Evolutionary conservation across 2,888 invertebrate genomes (phyloP).

Genomic region (Tetheella fluctuosa): DNA sequence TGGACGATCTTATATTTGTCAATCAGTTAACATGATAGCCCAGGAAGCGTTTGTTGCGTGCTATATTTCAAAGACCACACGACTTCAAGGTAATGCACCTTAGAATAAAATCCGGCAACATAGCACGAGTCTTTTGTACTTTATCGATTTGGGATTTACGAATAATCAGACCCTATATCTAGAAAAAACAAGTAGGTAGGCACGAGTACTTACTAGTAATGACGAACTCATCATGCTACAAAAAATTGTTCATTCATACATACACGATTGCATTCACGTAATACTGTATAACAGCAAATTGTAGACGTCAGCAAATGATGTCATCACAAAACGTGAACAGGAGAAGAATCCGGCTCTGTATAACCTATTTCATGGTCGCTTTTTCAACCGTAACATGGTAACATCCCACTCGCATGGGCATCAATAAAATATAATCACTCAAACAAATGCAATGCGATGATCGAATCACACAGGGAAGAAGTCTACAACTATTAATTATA

Average conservation of each 20-base stretch:
- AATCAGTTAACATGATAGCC: slow-evolving; percentile 64
- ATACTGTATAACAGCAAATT: slow-evolving; percentile 58
- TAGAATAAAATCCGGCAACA: slow-evolving; percentile 49
- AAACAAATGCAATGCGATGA: slow-evolving; percentile 50
- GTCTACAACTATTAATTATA: slow-evolving; percentile 48
- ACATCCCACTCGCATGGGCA: slow-evolving; percentile 57
- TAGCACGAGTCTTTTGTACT: slow-evolving; percentile 22
- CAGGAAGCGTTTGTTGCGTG: slow-evolving; percentile 61
- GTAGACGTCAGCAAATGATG: slow-evolving; percentile 70
- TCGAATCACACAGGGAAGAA: slow-evolving; percentile 53
- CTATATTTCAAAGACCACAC: slow-evolving; percentile 58
- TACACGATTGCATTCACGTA: slow-evolving; percentile 28
- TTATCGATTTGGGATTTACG: not conserved
- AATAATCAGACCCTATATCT: not conserved
- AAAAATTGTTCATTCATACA: slow-evolving; percentile 11
- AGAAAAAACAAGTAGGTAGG: not conserved
- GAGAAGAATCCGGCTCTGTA: slow-evolving; percentile 77
- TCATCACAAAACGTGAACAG: slow-evolving; percentile 61
- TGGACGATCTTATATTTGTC: slow-evolving; percentile 63
- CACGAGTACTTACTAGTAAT: not conserved
- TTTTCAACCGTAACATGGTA: slow-evolving; percentile 68
- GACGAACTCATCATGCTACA: slow-evolving; percentile 10
- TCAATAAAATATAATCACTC: slow-evolving; percentile 36
- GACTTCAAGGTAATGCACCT: slow-evolving; percentile 61
- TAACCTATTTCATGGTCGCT: slow-evolving; percentile 74